These are phyloP conservation scores for Mugil cephalus DNA, from an alignment of 2,113 vertebrate genomes.

Conservation along the genomic window DNA sequence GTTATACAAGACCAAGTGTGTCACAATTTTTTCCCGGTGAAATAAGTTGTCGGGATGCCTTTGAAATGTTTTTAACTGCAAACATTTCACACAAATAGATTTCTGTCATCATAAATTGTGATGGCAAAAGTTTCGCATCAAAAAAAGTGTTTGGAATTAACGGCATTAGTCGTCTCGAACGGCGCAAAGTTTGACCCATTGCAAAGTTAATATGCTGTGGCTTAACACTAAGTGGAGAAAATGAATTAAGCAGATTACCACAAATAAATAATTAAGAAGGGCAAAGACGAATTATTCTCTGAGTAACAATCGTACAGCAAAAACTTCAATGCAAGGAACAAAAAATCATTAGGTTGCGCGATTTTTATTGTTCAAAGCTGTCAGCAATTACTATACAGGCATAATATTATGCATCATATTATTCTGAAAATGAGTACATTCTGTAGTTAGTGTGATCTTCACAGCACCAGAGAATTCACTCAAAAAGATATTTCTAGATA, in stretches of 20 bases:
- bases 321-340: background rate
- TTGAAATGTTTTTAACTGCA: too few species aligned
- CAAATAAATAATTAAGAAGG: background rate
- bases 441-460: constrained; percentile 17
- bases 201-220: background rate
- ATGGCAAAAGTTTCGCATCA: background rate
- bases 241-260: background rate
- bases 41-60: constrained; percentile 6
- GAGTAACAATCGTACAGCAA: constrained; percentile 18
- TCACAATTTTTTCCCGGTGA: constrained; percentile 13
- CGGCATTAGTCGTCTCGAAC: background rate
- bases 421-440: background rate
- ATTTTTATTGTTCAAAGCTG: constrained; percentile 10
- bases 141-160: background rate
- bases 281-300: background rate
- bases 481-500: background rate
- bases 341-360: constrained; percentile 1
- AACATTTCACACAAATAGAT: too few species aligned
- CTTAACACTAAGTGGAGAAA: background rate
- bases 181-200: background rate
- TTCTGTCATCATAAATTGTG: background rate
- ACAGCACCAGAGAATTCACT: constrained; percentile 8
- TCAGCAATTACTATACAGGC: constrained; percentile 13
- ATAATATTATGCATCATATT: background rate
- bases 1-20: constrained; percentile 9